phyloP scores from a whole-genome alignment of 1,140 invertebrate species.

The Euglossa dilemma region DNA sequence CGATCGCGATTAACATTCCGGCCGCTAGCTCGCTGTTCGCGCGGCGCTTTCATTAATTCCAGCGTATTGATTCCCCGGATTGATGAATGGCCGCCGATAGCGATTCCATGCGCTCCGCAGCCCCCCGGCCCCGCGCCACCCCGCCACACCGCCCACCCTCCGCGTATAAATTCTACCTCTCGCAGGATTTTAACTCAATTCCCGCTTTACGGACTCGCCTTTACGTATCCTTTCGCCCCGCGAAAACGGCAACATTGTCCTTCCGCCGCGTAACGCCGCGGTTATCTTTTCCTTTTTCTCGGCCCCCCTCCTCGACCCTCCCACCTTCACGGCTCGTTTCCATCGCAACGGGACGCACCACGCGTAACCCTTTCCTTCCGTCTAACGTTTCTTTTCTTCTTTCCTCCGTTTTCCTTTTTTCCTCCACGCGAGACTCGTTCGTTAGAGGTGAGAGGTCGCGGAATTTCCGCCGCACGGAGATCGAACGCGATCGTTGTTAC shows the following conservation, averaged over 20 bases:
- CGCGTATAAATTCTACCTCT: slow-evolving; percentile 77
- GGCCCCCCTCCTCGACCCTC: neutral
- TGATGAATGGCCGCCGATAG: slow-evolving; percentile 83
- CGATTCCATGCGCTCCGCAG: slow-evolving; percentile 79
- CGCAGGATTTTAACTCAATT: slow-evolving; percentile 77
- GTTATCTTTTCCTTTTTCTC: neutral
- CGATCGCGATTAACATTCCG: slow-evolving; percentile 83
- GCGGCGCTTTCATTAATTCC: slow-evolving; percentile 84
- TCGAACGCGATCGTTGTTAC: slow-evolving; percentile 24
- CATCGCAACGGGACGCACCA: neutral
- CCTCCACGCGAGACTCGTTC: no score
- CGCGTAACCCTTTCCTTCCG: slow-evolving; percentile 5
- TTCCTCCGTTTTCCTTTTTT: no score
- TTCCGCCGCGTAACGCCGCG: neutral
- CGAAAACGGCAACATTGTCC: slow-evolving; percentile 20
- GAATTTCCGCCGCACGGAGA: neutral
- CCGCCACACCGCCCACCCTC: slow-evolving; percentile 19
- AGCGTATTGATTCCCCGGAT: slow-evolving; percentile 83
- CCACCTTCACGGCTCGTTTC: slow-evolving; percentile 18
- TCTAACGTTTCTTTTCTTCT: no score
- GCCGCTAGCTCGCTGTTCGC: slow-evolving; percentile 82
- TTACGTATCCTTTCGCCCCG: slow-evolving; percentile 47
- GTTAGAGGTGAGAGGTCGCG: no score
- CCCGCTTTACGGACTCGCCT: slow-evolving; percentile 61
- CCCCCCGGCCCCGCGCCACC: slow-evolving; percentile 63